Percentiles rank a stretch among this genome's conserved stretches.
These are phyloP conservation scores for Polyommatus iphigenia DNA, from an alignment of 2,888 invertebrate species.

Conservation along the genomic window DNA sequence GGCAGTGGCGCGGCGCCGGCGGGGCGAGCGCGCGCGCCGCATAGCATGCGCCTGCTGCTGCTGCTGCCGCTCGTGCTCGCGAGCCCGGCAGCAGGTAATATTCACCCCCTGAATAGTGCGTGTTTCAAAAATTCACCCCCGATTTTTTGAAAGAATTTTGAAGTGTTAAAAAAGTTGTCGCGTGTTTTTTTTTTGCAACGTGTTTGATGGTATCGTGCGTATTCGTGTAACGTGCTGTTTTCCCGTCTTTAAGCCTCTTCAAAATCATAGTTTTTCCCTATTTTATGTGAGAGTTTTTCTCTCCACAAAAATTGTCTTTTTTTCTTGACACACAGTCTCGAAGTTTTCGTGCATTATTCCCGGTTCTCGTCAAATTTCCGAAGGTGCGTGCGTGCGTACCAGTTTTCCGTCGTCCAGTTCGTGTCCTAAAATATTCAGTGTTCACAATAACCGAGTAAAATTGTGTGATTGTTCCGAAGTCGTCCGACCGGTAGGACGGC, in stretches of 20 bases:
- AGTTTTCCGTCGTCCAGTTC: not conserved
- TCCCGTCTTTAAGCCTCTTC: too few species aligned
- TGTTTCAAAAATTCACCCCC: not conserved
- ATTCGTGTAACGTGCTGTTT: too few species aligned
- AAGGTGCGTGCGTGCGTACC: not conserved
- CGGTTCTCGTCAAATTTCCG: not conserved
- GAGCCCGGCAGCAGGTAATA: slow-evolving; percentile 73
- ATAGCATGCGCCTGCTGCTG: slow-evolving; percentile 76
- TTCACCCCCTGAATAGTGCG: slow-evolving; percentile 36
- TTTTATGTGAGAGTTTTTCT: not conserved
- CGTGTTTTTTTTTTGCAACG: not conserved
- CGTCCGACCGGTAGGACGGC: slow-evolving; percentile 54
- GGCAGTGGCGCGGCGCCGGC: slow-evolving; percentile 53
- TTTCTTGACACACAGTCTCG: not conserved
- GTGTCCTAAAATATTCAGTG: slow-evolving; percentile 19
- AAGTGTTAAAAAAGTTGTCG: not conserved
- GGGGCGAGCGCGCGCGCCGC: slow-evolving; percentile 48
- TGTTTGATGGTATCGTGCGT: too few species aligned
- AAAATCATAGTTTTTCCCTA: too few species aligned
- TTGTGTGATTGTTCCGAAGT: slow-evolving; percentile 50
- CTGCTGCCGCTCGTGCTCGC: slow-evolving; percentile 76
- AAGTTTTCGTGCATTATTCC: not conserved
- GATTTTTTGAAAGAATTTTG: too few species aligned
- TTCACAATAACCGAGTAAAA: slow-evolving; percentile 47
- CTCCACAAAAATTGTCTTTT: not conserved